Evolutionary conservation across 2,113 vertebrate species (phyloP).

Genomic region (Dolichallabes microphthalmus): DNA sequence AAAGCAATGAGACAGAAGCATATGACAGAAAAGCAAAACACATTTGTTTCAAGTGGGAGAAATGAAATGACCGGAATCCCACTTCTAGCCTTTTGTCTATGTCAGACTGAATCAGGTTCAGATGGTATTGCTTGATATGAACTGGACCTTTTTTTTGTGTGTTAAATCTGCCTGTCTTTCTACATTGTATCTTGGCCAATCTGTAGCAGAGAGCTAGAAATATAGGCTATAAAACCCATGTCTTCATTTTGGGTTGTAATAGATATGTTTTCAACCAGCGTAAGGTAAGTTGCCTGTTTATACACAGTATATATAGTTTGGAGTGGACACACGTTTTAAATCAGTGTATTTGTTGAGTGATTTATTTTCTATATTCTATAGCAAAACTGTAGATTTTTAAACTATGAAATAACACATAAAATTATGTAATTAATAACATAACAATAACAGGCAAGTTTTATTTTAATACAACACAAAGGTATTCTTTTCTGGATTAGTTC

Average conservation of each 20-base stretch:
- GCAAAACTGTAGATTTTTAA: no score
- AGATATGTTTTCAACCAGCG: conserved; percentile 1
- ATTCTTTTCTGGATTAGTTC: no score
- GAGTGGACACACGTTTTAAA: no score
- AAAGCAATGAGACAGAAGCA: conserved; percentile 32
- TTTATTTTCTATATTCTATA: no score
- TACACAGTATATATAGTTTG: no score
- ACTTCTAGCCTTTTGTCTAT: conserved; percentile 46
- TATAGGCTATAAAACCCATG: not conserved
- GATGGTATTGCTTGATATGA: conserved; percentile 39
- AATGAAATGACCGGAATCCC: conserved; percentile 38
- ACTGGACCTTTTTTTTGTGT: not conserved
- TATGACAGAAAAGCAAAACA: conserved; percentile 38
- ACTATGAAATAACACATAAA: no score
- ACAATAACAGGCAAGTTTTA: no score
- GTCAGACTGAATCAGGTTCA: conserved; percentile 44
- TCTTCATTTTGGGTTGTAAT: not conserved
- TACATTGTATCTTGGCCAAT: not conserved
- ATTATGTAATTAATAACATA: no score
- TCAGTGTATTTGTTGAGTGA: no score
- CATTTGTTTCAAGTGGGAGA: conserved; percentile 34
- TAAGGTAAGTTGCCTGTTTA: no score
- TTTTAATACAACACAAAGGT: no score
- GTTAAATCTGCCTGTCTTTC: conserved; percentile 11
- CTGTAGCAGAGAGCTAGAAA: not conserved